phyloP scores from a whole-genome alignment of 2,797 vertebrate genomes.

The Psittacula echo region DNA sequence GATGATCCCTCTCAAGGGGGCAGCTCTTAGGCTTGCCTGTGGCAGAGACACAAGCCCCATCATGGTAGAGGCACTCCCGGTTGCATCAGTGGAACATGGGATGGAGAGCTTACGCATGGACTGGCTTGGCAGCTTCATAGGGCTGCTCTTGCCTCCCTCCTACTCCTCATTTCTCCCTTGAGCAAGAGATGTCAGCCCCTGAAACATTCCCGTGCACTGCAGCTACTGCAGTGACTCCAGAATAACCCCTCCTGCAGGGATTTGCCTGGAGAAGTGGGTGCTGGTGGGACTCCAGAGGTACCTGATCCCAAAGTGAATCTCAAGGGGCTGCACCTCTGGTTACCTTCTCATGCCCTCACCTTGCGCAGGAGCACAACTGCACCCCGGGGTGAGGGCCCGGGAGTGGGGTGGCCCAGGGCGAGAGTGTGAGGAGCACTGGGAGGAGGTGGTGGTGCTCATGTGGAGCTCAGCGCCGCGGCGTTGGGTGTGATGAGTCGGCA shows the following conservation, averaged over 20 bases:
- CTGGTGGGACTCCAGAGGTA: not conserved
- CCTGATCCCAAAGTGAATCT: not conserved
- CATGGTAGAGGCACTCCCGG: not conserved
- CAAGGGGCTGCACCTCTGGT: rapidly evolving
- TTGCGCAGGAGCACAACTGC: not conserved
- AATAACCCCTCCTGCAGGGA: not conserved
- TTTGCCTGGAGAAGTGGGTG: not conserved
- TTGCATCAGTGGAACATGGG: not conserved
- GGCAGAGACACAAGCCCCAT: not conserved
- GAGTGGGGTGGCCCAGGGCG: not conserved
- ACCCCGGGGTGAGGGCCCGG: not conserved
- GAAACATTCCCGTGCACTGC: rapidly evolving
- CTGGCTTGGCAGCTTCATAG: conserved; percentile 6
- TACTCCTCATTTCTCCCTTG: not conserved
- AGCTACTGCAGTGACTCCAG: not conserved
- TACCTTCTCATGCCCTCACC: rapidly evolving
- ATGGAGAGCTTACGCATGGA: not conserved
- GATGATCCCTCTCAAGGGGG: not conserved
- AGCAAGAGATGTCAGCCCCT: not conserved
- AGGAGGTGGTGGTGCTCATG: not conserved
- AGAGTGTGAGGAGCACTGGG: not conserved
- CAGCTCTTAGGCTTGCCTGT: not conserved
- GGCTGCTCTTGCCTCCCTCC: not conserved
- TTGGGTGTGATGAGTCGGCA: not conserved
- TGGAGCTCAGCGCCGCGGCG: not conserved